Percentiles rank a stretch among this genome's conserved stretches.
Evolutionary conservation across 2,113 vertebrate genomes (phyloP).

Genomic region (Brachyhypopomus occidentalis): DNA sequence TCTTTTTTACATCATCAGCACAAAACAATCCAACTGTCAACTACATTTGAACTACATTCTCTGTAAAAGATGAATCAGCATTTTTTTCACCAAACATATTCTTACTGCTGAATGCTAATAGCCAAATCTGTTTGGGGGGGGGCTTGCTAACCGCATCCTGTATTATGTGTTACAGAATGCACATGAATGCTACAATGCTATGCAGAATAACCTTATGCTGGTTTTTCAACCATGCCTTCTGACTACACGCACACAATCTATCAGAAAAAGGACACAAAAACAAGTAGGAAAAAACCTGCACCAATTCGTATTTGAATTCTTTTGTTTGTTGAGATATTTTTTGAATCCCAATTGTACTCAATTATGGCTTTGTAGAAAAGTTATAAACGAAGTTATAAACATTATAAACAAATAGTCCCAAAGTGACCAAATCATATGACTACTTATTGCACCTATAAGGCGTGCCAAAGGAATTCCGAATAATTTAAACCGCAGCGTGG

Average conservation of each 20-base stretch:
- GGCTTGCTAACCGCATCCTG: conserved; percentile 48
- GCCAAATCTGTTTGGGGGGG: conserved; percentile 7
- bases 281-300: too few relatives aligned
- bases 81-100: conserved; percentile 26
- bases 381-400: too few relatives aligned
- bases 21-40: conserved; percentile 10
- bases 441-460: neutral
- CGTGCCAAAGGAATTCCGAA: too few relatives aligned
- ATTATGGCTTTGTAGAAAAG: too few relatives aligned
- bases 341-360: neutral
- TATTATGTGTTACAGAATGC: conserved; percentile 10
- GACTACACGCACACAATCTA: neutral
- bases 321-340: neutral
- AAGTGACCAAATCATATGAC: neutral
- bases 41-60: conserved; percentile 12
- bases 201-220: conserved; percentile 29
- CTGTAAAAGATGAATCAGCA: neutral
- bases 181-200: conserved; percentile 13
- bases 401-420: too few relatives aligned
- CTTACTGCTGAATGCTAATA: conserved; percentile 27
- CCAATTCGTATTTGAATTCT: neutral
- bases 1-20: conserved; percentile 39
- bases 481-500: too few relatives aligned
- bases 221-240: neutral
- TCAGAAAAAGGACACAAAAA: neutral